Conservation (phyloP, 2,888 invertebrate genomes). For the Furcula furcula region DNA sequence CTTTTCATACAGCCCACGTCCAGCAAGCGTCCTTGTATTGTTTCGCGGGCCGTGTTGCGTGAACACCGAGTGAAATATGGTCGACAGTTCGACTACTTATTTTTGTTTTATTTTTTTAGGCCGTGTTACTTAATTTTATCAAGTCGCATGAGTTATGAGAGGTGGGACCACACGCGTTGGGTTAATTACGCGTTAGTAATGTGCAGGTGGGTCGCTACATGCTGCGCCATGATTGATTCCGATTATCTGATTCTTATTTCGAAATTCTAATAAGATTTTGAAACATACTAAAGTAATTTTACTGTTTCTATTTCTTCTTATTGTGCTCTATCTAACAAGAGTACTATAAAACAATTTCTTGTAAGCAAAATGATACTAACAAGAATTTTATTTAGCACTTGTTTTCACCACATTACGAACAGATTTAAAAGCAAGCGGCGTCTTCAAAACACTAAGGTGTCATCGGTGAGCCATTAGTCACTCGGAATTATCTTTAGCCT, state of each 20-base stretch:
- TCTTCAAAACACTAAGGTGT: constrained; percentile 14
- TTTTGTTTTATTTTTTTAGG: constrained; percentile 73
- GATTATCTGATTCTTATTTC: constrained; percentile 26
- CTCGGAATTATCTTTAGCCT: constrained; percentile 19
- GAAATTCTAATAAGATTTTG: constrained; percentile 24
- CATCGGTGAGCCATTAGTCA: constrained; percentile 18
- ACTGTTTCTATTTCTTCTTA: too few species aligned
- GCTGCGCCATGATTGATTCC: constrained; percentile 31
- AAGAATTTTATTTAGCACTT: constrained; percentile 10
- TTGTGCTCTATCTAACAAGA: too few species aligned
- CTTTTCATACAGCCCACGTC: constrained; percentile 50
- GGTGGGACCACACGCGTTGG: constrained; percentile 75
- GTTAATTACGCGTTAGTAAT: constrained; percentile 69
- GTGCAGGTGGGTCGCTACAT: constrained; percentile 37
- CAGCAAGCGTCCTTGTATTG: constrained; percentile 76
- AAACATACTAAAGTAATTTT: background rate
- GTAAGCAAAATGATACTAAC: background rate
- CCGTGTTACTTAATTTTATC: constrained; percentile 80
- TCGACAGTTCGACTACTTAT: constrained; percentile 75
- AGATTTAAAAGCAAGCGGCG: background rate
- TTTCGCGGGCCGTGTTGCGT: constrained; percentile 77
- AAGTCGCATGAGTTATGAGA: constrained; percentile 79
- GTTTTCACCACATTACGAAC: background rate
- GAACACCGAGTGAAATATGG: constrained; percentile 76
- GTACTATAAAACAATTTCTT: too few species aligned